Evolutionary conservation across 2,888 invertebrate species (phyloP).

Genomic region (Ephialtes manifestator): DNA sequence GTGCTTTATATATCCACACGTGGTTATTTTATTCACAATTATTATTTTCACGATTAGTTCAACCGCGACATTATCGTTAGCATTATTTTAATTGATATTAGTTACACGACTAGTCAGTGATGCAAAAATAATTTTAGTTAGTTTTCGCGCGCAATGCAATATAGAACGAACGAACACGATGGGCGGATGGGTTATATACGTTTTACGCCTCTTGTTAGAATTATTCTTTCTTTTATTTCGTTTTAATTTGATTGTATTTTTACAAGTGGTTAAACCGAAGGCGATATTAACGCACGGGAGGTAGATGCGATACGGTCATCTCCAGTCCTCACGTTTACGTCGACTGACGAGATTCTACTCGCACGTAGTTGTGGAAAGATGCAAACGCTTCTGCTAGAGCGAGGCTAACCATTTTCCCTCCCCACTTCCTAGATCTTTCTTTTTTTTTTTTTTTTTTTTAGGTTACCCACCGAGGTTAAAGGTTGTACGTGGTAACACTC

Average conservation of each 20-base stretch:
- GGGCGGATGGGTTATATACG: slow-evolving; percentile 38
- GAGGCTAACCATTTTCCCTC: slow-evolving; percentile 55
- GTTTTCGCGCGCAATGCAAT: slow-evolving; percentile 46
- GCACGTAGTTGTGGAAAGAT: slow-evolving; percentile 46
- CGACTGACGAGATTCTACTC: slow-evolving; percentile 49
- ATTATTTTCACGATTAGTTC: neutral
- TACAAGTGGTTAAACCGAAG: neutral
- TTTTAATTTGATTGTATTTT: neutral
- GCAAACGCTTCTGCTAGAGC: slow-evolving; percentile 64
- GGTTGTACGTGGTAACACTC: slow-evolving; percentile 50
- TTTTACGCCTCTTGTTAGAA: slow-evolving; percentile 1
- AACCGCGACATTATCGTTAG: slow-evolving; percentile 21
- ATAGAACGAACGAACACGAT: slow-evolving; percentile 16
- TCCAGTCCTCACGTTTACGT: slow-evolving; percentile 23
- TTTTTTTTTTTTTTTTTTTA: slow-evolving; percentile 57
- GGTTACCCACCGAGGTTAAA: slow-evolving; percentile 67
- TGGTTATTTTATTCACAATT: neutral
- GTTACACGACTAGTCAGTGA: neutral
- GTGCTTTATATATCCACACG: slow-evolving; percentile 4
- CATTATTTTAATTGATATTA: neutral
- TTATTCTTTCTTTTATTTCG: neutral
- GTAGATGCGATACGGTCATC: neutral
- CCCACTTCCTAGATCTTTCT: slow-evolving; percentile 22
- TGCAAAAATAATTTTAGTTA: slow-evolving; percentile 24
- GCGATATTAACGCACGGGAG: slow-evolving; percentile 2